These are phyloP conservation scores for Drosophila subsilvestris DNA, from an alignment of 2,888 invertebrate species.

Conservation along the genomic window DNA sequence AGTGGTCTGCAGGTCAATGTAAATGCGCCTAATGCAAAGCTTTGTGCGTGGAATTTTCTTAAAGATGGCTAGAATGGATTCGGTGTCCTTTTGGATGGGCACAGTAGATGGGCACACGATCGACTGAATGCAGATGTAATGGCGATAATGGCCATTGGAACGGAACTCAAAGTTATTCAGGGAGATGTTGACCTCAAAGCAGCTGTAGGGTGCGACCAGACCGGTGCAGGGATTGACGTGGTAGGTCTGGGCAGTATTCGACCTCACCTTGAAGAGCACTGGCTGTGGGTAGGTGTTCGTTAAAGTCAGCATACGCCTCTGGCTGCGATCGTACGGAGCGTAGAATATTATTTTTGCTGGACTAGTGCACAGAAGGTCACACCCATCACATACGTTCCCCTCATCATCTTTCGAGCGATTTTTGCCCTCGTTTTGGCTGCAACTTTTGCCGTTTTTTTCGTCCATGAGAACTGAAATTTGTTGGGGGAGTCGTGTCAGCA, in stretches of 20 bases:
- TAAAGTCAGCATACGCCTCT: slow-evolving; percentile 48
- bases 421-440: slow-evolving; percentile 1
- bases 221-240: slow-evolving; percentile 45
- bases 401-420: slow-evolving; percentile 11
- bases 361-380: slow-evolving; percentile 37
- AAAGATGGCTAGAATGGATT: slow-evolving; percentile 26
- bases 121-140: slow-evolving; percentile 44
- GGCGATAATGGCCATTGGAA: not conserved
- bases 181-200: slow-evolving; percentile 38
- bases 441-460: not conserved
- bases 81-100: fast-evolving
- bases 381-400: not conserved
- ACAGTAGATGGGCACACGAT: not conserved
- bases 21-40: not conserved
- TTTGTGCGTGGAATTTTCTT: not conserved
- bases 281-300: slow-evolving; percentile 38
- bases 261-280: slow-evolving; percentile 57
- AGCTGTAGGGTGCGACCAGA: slow-evolving; percentile 39
- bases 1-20: slow-evolving; percentile 10
- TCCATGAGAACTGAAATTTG: slow-evolving; percentile 21
- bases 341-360: slow-evolving; percentile 53
- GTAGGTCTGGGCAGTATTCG: slow-evolving; percentile 42
- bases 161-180: slow-evolving; percentile 37
- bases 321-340: slow-evolving; percentile 52
- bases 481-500: slow-evolving; percentile 45